These are phyloP conservation scores for Hemitrygon akajei DNA, from an alignment of 2,797 vertebrate species.

Conservation along the genomic window DNA sequence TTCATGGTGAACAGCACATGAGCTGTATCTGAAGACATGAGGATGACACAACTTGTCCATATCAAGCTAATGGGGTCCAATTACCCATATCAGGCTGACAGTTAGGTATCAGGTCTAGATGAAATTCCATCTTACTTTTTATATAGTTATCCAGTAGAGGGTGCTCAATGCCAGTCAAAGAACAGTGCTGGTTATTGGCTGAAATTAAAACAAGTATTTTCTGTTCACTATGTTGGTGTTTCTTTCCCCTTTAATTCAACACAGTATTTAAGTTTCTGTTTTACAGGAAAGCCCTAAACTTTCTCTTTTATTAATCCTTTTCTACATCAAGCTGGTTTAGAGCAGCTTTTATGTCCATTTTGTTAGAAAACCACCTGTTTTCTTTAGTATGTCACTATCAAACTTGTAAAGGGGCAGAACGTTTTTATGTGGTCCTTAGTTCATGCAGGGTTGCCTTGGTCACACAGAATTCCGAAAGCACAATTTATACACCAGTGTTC, in stretches of 20 bases:
- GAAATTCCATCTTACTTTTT: background rate
- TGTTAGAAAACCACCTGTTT: too few species aligned
- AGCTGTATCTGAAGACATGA: background rate
- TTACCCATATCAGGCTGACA: background rate
- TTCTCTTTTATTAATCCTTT: too few species aligned
- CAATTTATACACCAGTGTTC: too few species aligned
- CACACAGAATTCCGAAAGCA: too few species aligned
- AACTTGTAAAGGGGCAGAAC: too few species aligned
- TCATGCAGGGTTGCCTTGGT: too few species aligned
- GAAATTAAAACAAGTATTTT: background rate
- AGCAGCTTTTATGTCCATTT: too few species aligned
- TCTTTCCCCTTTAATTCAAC: background rate
- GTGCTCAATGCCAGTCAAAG: background rate
- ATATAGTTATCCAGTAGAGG: constrained; percentile 5
- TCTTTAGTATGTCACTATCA: too few species aligned
- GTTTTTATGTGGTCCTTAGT: too few species aligned
- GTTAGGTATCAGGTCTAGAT: background rate
- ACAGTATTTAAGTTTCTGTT: background rate
- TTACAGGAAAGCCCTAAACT: background rate
- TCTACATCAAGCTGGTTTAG: too few species aligned
- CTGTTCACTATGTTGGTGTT: background rate
- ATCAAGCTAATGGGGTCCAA: background rate
- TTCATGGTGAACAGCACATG: background rate
- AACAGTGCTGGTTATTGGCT: background rate
- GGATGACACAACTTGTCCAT: background rate